Evolutionary conservation across 2,797 vertebrate genomes (phyloP).

Genomic region (Dipus sagitta): DNA sequence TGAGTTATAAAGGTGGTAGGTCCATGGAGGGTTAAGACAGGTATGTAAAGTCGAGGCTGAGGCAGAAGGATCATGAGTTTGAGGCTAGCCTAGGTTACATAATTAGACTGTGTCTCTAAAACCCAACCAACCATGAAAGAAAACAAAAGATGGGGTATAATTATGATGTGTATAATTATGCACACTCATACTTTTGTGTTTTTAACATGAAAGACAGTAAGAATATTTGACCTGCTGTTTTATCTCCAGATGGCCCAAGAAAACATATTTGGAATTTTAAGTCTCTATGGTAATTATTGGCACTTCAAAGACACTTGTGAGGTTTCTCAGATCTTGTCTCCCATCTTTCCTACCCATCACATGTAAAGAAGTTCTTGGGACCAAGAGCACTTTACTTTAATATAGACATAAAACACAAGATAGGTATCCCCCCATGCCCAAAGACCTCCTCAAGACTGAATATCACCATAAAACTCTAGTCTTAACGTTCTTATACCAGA

Average conservation of each 20-base stretch:
- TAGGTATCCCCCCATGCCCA: not conserved
- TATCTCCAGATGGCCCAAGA: not conserved
- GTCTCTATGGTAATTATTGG: not conserved
- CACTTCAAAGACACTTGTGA: slow-evolving; percentile 18
- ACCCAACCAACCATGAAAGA: not conserved
- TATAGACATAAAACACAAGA: not conserved
- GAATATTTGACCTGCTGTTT: not conserved
- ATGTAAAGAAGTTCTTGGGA: not conserved
- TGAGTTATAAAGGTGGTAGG: not conserved
- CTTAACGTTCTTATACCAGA: not conserved
- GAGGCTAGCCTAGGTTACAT: not conserved
- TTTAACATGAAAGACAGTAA: slow-evolving; percentile 35
- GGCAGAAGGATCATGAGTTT: not conserved
- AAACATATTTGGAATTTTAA: slow-evolving; percentile 25
- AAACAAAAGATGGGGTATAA: not conserved
- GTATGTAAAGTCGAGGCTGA: not conserved
- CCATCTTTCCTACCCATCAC: not conserved
- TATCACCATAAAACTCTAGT: not conserved
- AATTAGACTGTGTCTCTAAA: not conserved
- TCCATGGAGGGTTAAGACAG: not conserved
- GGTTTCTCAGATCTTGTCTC: not conserved
- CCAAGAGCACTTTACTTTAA: not conserved
- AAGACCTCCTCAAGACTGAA: not conserved
- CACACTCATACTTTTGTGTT: not conserved
- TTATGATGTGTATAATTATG: not conserved